These are phyloP conservation scores for Microctenopoma steveboyesi DNA, from an alignment of 2,797 vertebrate genomes.

Conservation along the genomic window DNA sequence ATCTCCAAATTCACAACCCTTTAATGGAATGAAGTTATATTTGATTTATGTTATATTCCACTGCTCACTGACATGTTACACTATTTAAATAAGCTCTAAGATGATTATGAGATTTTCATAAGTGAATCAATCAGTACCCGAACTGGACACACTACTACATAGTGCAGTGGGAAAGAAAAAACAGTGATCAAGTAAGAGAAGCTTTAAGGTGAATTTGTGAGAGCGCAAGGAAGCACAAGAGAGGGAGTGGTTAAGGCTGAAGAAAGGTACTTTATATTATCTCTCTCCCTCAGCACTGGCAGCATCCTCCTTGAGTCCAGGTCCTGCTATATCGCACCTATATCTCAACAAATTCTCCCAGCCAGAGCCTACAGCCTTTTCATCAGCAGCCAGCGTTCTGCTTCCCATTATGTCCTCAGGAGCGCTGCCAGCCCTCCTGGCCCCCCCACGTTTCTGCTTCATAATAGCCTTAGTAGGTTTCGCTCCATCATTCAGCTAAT, in stretches of 20 bases:
- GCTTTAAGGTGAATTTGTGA: constrained; percentile 14
- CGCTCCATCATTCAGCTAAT: constrained; percentile 50
- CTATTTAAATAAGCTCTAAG: too few relatives aligned
- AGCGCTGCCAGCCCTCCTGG: neutral
- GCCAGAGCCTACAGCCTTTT: constrained; percentile 54
- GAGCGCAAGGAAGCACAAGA: constrained; percentile 2
- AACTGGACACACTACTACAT: neutral
- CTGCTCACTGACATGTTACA: too few relatives aligned
- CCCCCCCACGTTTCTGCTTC: constrained; percentile 31
- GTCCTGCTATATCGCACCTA: constrained; percentile 47
- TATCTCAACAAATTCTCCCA: constrained; percentile 57
- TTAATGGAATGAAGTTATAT: too few relatives aligned
- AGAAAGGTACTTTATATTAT: constrained; percentile 59
- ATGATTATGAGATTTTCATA: too few relatives aligned
- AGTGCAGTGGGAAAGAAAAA: neutral
- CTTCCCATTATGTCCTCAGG: constrained; percentile 57
- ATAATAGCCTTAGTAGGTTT: constrained; percentile 45
- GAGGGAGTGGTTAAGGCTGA: constrained; percentile 27
- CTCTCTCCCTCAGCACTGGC: constrained; percentile 45
- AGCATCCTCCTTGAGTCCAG: constrained; percentile 19
- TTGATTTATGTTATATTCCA: too few relatives aligned
- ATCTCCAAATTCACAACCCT: too few relatives aligned
- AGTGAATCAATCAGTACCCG: too few relatives aligned
- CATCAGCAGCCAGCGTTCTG: constrained; percentile 50
- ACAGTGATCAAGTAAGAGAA: neutral